Percentiles rank a stretch among this genome's conserved stretches.
phyloP scores from a whole-genome alignment of 37 sponge, comb jelly and placozoan species.

The Halichondria panicea region DNA sequence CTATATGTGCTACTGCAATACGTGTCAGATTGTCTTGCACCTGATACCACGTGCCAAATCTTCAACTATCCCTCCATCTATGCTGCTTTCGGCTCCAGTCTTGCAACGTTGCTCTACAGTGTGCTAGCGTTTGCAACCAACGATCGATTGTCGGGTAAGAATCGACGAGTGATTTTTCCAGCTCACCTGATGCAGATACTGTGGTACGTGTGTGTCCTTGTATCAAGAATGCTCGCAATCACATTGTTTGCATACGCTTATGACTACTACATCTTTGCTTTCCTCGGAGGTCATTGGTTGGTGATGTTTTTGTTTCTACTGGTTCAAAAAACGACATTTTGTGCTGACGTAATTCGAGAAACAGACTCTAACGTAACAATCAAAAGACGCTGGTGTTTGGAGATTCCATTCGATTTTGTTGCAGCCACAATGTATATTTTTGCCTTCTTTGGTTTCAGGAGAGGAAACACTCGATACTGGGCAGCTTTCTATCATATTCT shows the following conservation, averaged over 20 bases:
- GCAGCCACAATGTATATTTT: constrained; percentile 42
- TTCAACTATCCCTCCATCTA: constrained; percentile 8
- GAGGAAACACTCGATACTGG: constrained; percentile 5
- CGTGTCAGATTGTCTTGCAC: neutral
- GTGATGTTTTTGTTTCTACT: constrained; percentile 39
- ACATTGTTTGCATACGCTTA: constrained; percentile 45
- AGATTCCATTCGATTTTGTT: constrained; percentile 37
- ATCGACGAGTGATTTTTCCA: constrained; percentile 19
- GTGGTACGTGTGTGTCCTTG: constrained; percentile 54
- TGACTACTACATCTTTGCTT: constrained; percentile 34
- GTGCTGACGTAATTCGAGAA: constrained; percentile 4
- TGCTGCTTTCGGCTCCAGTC: constrained; percentile 4
- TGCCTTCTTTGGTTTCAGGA: constrained; percentile 41
- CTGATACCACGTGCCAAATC: neutral
- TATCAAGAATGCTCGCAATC: constrained; percentile 49
- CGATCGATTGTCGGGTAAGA: constrained; percentile 36
- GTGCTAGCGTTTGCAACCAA: constrained; percentile 18
- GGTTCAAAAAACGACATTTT: constrained; percentile 35
- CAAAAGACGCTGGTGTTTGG: constrained; percentile 25
- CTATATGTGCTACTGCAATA: constrained; percentile 24
- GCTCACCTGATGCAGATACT: constrained; percentile 25
- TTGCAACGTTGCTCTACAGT: constrained; percentile 30
- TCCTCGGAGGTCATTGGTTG: constrained; percentile 61
- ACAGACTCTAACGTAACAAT: neutral
- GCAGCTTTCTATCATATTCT: constrained; percentile 44